Base-by-base conservation (phyloP, 2,113 vertebrate species). In the Rhadina sibilatrix region DNA sequence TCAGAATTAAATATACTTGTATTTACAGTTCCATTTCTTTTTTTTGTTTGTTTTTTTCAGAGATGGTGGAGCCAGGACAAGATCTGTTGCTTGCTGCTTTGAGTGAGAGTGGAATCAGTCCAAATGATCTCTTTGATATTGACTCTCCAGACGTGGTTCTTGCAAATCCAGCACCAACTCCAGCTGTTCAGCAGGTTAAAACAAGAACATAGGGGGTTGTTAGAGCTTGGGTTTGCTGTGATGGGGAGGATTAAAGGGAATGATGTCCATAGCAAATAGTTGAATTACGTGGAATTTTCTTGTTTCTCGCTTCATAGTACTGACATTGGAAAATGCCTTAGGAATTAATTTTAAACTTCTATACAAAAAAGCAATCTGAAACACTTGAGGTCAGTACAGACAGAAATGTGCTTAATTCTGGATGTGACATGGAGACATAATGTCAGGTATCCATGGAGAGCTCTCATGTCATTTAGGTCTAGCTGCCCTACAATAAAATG, bases 41-140 rank as follows among this genome's bases (percentile, higher is more conserved):
- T 7, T 27, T 52, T 52, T 75, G 10, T 40, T 40, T 40, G 38
- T 40, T 18, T 13, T 24, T 24, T 46, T 1, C 3, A 83, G 97
- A 99, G 99, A 99, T 98, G 98, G 98, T 99, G 99, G 99, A 99
- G 98, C 99, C 99, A 95, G 99, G 99, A 98, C 99, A 99, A 98
- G 99, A 99, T 98, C 98, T 99, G 97, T 98, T 99, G 90, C 99
- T 99, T 92, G 99, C 99, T 97, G 99, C 99, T 97, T 98, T 99
- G 89, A 99, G 99, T 96, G 99, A 99, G 98, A 99, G 99, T 96
- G 99, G 99, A 90, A 99, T 99, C 97, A 99, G 99, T 96, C 99
- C 99, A 19, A 99, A 99, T 97, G 99, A 99, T 95, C 98, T 99
- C 10, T 99, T 99, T 95, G 99, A 99, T 97, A 98, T 99, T 88